phyloP scores from a whole-genome alignment of 1,140 invertebrate genomes.

The Drosophila nigrodunni region DNA sequence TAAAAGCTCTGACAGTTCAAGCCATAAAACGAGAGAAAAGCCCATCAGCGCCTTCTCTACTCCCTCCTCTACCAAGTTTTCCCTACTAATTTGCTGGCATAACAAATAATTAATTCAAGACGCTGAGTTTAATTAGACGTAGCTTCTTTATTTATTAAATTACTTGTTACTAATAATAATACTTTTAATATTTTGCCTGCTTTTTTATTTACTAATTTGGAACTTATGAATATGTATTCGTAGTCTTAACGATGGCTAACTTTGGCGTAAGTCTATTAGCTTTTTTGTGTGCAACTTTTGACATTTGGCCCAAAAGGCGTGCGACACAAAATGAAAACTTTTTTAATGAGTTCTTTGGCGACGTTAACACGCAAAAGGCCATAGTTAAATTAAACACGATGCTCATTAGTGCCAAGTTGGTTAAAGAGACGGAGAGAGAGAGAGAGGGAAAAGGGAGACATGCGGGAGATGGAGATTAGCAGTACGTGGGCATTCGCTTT shows the following conservation, averaged over 20 bases:
- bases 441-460: not conserved
- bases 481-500: slow-evolving; percentile 47
- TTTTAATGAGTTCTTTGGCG: slow-evolving; percentile 50
- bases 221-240: not conserved
- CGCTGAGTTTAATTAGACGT: slow-evolving; percentile 7
- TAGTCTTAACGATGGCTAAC: slow-evolving; percentile 1
- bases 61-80: not conserved
- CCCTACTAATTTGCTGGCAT: slow-evolving; percentile 54
- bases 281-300: slow-evolving; percentile 52
- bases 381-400: slow-evolving; percentile 49
- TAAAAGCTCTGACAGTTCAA: slow-evolving; percentile 16
- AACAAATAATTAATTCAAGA: slow-evolving; percentile 46
- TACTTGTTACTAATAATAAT: too few species aligned
- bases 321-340: slow-evolving; percentile 50
- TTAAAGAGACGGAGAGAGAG: not conserved
- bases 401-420: slow-evolving; percentile 33
- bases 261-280: slow-evolving; percentile 41
- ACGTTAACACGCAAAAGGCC: slow-evolving; percentile 35
- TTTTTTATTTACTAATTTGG: not conserved
- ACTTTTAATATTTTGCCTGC: too few species aligned
- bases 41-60: not conserved
- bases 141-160: slow-evolving; percentile 15
- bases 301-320: slow-evolving; percentile 48
- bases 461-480: slow-evolving; percentile 27
- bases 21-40: not conserved